These are phyloP conservation scores for Scopus umbretta DNA, from an alignment of 2,113 vertebrate genomes.

Conservation along the genomic window DNA sequence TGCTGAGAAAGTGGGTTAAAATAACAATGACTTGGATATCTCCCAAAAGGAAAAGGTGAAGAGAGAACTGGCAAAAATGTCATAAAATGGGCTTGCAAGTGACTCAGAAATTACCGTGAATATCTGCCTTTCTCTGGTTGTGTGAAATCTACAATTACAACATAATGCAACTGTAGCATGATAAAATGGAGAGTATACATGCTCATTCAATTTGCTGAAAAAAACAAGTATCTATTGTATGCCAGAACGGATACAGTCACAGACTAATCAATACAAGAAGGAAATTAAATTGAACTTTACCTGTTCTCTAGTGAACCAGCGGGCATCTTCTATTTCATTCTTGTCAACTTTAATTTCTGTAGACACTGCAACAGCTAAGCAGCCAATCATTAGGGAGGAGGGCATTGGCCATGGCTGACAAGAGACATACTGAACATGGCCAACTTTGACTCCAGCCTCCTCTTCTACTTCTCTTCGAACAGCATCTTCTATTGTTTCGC, in stretches of 20 bases:
- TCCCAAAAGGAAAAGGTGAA: background rate
- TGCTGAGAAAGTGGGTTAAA: background rate
- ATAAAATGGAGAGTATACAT: background rate
- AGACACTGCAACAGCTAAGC: slow-evolving; percentile 84
- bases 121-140: background rate
- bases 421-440: slow-evolving; percentile 86
- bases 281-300: slow-evolving; percentile 78
- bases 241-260: slow-evolving; percentile 44
- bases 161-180: background rate
- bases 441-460: slow-evolving; percentile 87
- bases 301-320: slow-evolving; percentile 92
- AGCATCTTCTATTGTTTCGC: slow-evolving; percentile 88
- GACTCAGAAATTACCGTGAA: background rate
- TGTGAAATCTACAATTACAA: background rate
- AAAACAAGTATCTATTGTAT: slow-evolving; percentile 24
- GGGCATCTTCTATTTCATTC: slow-evolving; percentile 92
- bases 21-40: background rate
- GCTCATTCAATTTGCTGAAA: slow-evolving; percentile 18
- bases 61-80: background rate
- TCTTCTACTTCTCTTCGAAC: slow-evolving; percentile 92
- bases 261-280: slow-evolving; percentile 68
- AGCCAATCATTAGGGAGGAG: slow-evolving; percentile 94
- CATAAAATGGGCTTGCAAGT: background rate
- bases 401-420: slow-evolving; percentile 97
- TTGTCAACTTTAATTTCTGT: slow-evolving; percentile 90